Evolutionary conservation across 2,797 vertebrate genomes (phyloP).

Genomic region (Scomberomorus guttatus): DNA sequence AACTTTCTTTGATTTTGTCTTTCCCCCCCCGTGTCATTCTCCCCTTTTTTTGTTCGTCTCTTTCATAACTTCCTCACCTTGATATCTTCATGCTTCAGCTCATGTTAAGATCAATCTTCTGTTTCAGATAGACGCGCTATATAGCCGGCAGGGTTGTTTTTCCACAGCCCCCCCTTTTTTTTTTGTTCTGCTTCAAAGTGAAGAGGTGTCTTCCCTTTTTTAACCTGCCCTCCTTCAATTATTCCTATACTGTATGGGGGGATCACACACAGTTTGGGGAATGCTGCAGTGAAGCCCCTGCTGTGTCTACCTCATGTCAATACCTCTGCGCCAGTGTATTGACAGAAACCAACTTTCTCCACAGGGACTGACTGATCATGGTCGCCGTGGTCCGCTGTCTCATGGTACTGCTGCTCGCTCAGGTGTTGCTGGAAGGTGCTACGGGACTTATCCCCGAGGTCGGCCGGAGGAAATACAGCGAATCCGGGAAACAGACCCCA

Average conservation of each 20-base stretch:
- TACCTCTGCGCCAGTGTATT: slow-evolving; percentile 75
- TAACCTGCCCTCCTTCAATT: slow-evolving; percentile 75
- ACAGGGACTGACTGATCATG: slow-evolving; percentile 96
- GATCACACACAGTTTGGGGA: slow-evolving; percentile 62
- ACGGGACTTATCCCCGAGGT: slow-evolving; percentile 96
- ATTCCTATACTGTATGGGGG: slow-evolving; percentile 65
- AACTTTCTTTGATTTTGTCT: slow-evolving; percentile 81
- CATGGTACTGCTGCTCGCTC: slow-evolving; percentile 97
- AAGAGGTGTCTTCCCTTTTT: slow-evolving; percentile 76
- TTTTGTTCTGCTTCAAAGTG: slow-evolving; percentile 83
- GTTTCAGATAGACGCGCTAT: slow-evolving; percentile 59
- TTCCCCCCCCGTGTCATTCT: slow-evolving; percentile 16
- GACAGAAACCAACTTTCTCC: slow-evolving; percentile 77
- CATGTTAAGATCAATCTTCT: slow-evolving; percentile 73
- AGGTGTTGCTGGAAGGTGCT: slow-evolving; percentile 95
- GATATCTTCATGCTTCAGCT: slow-evolving; percentile 71
- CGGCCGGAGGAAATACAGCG: slow-evolving; percentile 91
- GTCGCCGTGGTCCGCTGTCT: slow-evolving; percentile 95
- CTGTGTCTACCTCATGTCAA: slow-evolving; percentile 69
- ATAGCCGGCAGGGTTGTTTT: slow-evolving; percentile 69
- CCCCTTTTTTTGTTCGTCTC: slow-evolving; percentile 36
- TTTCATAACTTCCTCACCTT: slow-evolving; percentile 65
- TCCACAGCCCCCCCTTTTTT: slow-evolving; percentile 34
- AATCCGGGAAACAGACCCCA: slow-evolving; percentile 89
- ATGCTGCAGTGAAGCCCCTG: slow-evolving; percentile 64